Conservation (phyloP, 2,888 invertebrate genomes). For the Conomelus anceps region DNA sequence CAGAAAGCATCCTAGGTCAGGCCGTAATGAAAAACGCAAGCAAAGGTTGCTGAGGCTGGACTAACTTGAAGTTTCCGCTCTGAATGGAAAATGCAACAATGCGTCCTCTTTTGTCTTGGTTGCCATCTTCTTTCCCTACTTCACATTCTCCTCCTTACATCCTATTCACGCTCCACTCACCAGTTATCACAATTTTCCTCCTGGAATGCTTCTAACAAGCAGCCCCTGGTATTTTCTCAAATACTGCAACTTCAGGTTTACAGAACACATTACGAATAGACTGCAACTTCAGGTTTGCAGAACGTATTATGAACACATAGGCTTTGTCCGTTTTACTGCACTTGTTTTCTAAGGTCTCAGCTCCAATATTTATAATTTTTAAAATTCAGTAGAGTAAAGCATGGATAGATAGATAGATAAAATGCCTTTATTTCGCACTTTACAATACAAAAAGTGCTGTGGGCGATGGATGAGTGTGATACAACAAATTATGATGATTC, state of each 20-base stretch:
- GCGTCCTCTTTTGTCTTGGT: background rate
- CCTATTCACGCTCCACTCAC: background rate
- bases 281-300: background rate
- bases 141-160: background rate
- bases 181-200: background rate
- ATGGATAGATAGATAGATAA: too few relatives aligned
- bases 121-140: background rate
- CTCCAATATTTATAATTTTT: too few relatives aligned
- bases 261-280: background rate
- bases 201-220: background rate
- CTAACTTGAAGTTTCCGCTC: background rate
- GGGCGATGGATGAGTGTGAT: too few relatives aligned
- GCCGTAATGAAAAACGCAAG: too few relatives aligned
- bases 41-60: background rate
- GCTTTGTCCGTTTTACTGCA: too few relatives aligned
- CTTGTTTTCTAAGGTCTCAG: too few relatives aligned
- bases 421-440: too few relatives aligned
- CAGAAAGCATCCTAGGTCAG: too few relatives aligned
- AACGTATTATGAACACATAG: background rate
- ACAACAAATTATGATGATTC: too few relatives aligned
- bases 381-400: too few relatives aligned
- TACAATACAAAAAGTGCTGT: too few relatives aligned
- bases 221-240: background rate
- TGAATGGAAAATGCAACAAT: background rate
- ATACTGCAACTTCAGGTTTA: background rate